Conservation (phyloP, 2,888 invertebrate species). For the Eilema depressum region DNA sequence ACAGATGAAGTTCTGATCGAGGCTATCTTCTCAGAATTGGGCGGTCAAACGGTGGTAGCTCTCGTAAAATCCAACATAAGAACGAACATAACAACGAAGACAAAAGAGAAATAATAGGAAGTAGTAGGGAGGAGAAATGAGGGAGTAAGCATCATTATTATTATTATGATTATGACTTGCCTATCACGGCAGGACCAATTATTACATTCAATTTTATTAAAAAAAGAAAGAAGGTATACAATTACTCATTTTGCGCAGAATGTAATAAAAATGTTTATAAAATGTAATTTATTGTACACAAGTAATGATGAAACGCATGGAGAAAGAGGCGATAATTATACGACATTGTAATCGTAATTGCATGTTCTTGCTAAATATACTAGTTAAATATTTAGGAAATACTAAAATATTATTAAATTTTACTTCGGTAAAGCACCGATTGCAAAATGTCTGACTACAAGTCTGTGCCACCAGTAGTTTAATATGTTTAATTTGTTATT, state of each 20-base stretch:
- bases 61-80: too few relatives aligned
- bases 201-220: background rate
- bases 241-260: background rate
- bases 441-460: background rate
- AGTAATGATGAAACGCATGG: constrained; percentile 20
- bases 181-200: background rate
- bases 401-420: constrained; percentile 8
- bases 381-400: constrained; percentile 22
- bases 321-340: constrained; percentile 27
- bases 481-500: background rate
- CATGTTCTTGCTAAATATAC: constrained; percentile 21
- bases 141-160: too few relatives aligned
- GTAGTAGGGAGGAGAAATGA: too few relatives aligned
- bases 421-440: background rate
- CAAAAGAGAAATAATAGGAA: too few relatives aligned
- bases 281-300: constrained; percentile 12
- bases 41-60: too few relatives aligned
- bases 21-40: too few relatives aligned
- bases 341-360: constrained; percentile 24
- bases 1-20: too few relatives aligned
- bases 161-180: too few relatives aligned
- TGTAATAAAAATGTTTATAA: background rate
- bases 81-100: too few relatives aligned
- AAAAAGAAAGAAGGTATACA: background rate
- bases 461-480: background rate